Percentiles rank a stretch among this genome's conserved stretches.
Conservation (phyloP, 2,113 vertebrate species). For the Sphyrna mokarran region DNA sequence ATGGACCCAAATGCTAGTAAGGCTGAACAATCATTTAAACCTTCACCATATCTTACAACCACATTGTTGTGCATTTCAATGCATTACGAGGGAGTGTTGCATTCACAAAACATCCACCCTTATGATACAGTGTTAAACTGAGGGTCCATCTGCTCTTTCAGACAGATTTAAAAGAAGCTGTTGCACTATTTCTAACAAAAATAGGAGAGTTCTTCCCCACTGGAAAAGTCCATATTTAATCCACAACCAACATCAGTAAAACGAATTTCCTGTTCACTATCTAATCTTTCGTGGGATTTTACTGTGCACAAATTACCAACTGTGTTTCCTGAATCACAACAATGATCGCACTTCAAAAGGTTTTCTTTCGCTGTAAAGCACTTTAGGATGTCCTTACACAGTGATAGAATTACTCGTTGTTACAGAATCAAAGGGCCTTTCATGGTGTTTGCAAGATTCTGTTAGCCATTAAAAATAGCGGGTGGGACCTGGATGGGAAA, state of each 20-base stretch:
- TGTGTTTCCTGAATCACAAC: no score
- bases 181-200: not conserved
- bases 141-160: not conserved
- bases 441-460: no score
- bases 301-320: not conserved
- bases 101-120: not conserved
- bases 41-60: not conserved
- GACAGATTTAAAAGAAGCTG: not conserved
- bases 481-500: no score
- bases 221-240: not conserved
- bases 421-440: not conserved
- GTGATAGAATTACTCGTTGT: no score
- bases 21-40: not conserved
- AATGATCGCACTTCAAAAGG: not conserved
- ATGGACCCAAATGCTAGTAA: constrained; percentile 1
- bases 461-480: no score
- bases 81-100: not conserved
- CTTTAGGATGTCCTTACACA: not conserved
- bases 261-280: not conserved
- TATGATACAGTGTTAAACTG: not conserved
- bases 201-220: not conserved
- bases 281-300: not conserved
- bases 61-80: not conserved
- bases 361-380: not conserved
- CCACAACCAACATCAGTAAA: not conserved